Percentiles rank a stretch among this genome's conserved stretches.
Evolutionary conservation across 2,797 vertebrate species (phyloP).

Genomic region (Okamejei kenojei): DNA sequence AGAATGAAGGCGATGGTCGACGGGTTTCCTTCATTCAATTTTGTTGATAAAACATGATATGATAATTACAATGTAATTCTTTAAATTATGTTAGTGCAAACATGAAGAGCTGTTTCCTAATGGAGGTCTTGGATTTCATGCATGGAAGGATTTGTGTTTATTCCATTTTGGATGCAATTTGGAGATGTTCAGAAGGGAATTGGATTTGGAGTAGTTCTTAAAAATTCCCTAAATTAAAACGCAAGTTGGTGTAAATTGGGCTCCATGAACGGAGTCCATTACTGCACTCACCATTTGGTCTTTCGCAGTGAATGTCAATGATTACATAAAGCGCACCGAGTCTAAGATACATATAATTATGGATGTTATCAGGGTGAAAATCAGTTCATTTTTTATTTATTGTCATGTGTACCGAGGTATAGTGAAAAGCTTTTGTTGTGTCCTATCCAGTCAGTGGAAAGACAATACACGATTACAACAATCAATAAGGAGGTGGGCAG

Average conservation of each 20-base stretch:
- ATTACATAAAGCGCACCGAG: background rate
- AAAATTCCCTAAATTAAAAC: background rate
- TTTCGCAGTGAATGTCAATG: background rate
- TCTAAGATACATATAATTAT: background rate
- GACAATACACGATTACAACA: too few species aligned
- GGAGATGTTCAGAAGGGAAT: background rate
- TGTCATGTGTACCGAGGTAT: too few species aligned
- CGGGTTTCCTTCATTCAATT: background rate
- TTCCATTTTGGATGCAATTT: background rate
- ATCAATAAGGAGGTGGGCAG: too few species aligned
- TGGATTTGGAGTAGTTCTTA: background rate
- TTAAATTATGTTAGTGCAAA: background rate
- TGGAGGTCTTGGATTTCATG: background rate
- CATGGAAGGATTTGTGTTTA: background rate
- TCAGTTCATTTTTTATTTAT: background rate
- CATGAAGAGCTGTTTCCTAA: background rate
- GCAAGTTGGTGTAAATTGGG: background rate
- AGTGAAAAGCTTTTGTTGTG: too few species aligned
- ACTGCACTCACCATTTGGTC: background rate
- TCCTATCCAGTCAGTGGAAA: too few species aligned
- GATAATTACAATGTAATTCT: background rate
- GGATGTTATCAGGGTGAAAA: background rate
- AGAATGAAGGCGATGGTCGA: background rate
- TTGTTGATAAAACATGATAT: background rate
- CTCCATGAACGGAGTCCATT: background rate